phyloP scores from a whole-genome alignment of 2,888 invertebrate species.

The Horisme vitalbata region DNA sequence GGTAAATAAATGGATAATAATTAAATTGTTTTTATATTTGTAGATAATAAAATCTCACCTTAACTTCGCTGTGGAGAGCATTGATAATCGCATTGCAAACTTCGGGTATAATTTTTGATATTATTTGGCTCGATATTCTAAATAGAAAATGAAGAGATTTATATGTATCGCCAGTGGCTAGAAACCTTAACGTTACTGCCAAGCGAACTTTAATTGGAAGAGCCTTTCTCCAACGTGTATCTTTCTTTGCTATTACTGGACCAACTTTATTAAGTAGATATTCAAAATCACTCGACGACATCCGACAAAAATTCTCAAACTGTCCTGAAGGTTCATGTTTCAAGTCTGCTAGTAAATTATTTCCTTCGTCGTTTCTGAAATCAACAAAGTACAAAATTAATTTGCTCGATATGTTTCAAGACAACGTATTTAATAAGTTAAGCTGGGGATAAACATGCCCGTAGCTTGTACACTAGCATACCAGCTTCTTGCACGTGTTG shows the following conservation, averaged over 20 bases:
- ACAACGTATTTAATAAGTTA: conserved; percentile 8
- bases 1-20: conserved; percentile 10
- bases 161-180: conserved; percentile 3
- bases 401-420: conserved; percentile 3
- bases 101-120: conserved; percentile 5
- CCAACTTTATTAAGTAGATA: conserved; percentile 15
- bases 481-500: conserved; percentile 4
- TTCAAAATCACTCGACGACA: conserved; percentile 17
- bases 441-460: conserved; percentile 14
- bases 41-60: conserved; percentile 7
- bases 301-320: conserved; percentile 19
- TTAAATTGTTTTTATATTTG: conserved; percentile 8
- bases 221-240: conserved; percentile 11
- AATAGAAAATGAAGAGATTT: conserved; percentile 5
- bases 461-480: conserved; percentile 13
- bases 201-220: conserved; percentile 15
- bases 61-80: conserved; percentile 4
- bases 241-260: conserved; percentile 13
- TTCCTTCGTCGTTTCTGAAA: conserved; percentile 5
- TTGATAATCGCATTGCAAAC: conserved; percentile 5
- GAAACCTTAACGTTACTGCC: conserved; percentile 10
- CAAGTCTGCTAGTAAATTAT: conserved; percentile 2
- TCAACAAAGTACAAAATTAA: conserved; percentile 5
- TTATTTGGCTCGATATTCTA: conserved; percentile 5
- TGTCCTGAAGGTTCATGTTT: conserved; percentile 11